Conservation (phyloP, 1,140 invertebrate genomes). For the Mycetomoellerius zeteki region DNA sequence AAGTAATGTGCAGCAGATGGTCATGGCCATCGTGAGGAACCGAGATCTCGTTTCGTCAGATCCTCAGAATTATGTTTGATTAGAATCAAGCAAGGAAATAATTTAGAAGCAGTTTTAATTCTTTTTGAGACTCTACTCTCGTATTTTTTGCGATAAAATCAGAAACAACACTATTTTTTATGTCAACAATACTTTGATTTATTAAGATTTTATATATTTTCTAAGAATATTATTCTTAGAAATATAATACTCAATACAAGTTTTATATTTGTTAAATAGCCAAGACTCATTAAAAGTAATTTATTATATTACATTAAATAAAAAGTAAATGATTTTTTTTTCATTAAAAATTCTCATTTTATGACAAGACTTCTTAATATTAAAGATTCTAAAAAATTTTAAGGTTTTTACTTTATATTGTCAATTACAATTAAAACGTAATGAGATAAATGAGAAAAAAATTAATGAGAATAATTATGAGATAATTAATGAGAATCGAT, state of each 20-base stretch:
- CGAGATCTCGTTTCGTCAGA: slow-evolving; percentile 71
- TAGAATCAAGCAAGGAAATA: slow-evolving; percentile 62
- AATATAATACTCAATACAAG: not conserved
- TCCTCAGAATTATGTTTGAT: slow-evolving; percentile 67
- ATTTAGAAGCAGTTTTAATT: slow-evolving; percentile 63
- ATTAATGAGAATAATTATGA: slow-evolving; percentile 2
- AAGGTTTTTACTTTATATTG: not conserved
- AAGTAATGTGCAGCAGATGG: slow-evolving; percentile 71
- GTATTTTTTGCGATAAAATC: slow-evolving; percentile 6
- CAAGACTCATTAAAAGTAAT: not conserved
- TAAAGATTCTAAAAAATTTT: not conserved
- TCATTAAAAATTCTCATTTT: not conserved
- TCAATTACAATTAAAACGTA: not conserved
- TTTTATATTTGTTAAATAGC: not conserved
- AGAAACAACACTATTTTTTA: not conserved
- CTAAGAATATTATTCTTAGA: too few relatives aligned
- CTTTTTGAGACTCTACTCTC: not conserved
- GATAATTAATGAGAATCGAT: slow-evolving; percentile 59
- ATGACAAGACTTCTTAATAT: not conserved
- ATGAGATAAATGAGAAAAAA: slow-evolving; percentile 10
- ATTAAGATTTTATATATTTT: not conserved
- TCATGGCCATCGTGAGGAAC: slow-evolving; percentile 64
- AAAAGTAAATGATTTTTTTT: not conserved
- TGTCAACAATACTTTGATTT: not conserved
- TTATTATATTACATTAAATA: not conserved